Evolutionary conservation across 2,888 invertebrate genomes (phyloP).

Genomic region (Belgica antarctica): DNA sequence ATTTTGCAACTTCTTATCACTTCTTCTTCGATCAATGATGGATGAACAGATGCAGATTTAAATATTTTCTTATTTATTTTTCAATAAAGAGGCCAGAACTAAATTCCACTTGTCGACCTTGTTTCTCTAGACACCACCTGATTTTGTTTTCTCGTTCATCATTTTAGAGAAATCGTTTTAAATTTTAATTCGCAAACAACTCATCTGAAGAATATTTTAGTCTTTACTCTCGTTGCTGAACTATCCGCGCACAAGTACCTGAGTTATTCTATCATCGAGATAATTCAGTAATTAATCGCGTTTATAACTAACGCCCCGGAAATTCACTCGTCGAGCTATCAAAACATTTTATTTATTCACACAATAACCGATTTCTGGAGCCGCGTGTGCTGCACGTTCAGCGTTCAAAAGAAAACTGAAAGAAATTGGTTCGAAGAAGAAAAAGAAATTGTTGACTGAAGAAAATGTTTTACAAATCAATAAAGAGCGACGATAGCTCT

Average conservation of each 20-base stretch:
- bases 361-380: neutral
- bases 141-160: neutral
- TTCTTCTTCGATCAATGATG: neutral
- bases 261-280: no score
- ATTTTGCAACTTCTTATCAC: neutral
- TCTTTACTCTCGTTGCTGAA: no score
- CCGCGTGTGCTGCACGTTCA: conserved; percentile 19
- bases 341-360: conserved; percentile 3
- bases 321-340: conserved; percentile 5
- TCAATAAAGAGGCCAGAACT: neutral
- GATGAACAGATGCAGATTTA: neutral
- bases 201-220: no score
- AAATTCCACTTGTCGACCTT: neutral
- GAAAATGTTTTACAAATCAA: conserved; percentile 1
- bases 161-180: neutral
- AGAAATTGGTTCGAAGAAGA: conserved; percentile 6
- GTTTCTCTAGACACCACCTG: neutral
- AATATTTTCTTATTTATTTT: neutral
- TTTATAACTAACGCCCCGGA: neutral
- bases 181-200: neutral
- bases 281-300: neutral
- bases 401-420: conserved; percentile 23
- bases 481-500: neutral
- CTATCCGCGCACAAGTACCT: no score
- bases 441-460: neutral